Conservation (phyloP, 2,113 vertebrate genomes). For the Carettochelys insculpta region DNA sequence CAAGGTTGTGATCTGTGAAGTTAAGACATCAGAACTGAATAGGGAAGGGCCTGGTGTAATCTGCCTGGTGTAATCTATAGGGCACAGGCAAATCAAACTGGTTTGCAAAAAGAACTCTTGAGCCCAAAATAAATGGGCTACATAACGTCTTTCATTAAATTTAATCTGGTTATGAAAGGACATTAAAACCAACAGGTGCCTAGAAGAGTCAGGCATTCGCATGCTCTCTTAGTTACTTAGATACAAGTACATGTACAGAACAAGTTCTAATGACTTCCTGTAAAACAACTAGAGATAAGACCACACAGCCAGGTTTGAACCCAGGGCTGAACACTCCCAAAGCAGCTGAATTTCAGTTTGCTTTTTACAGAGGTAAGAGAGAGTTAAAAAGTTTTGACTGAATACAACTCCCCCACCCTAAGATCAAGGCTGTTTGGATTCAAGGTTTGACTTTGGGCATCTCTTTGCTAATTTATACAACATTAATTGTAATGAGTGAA, state of each 20-base stretch:
- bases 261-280: accelerated
- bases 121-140: conserved; percentile 32
- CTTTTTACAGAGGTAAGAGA: background rate
- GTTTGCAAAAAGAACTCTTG: background rate
- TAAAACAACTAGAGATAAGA: background rate
- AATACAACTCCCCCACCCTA: background rate
- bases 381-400: background rate
- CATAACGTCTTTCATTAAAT: conserved; percentile 6
- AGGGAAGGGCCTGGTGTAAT: conserved; percentile 4
- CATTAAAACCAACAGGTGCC: conserved; percentile 43
- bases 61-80: background rate
- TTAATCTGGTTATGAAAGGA: background rate
- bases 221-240: background rate
- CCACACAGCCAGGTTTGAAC: background rate
- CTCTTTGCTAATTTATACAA: background rate
- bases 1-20: background rate
- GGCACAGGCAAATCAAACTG: conserved; percentile 34
- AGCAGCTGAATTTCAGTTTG: background rate
- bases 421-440: accelerated
- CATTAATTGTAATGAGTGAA: background rate
- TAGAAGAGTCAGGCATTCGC: background rate
- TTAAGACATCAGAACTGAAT: background rate
- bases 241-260: background rate
- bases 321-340: background rate
- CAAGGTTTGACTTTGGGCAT: background rate